Base-by-base conservation (phyloP, 2,797 vertebrate species). In the Acomys russatus region DNA sequence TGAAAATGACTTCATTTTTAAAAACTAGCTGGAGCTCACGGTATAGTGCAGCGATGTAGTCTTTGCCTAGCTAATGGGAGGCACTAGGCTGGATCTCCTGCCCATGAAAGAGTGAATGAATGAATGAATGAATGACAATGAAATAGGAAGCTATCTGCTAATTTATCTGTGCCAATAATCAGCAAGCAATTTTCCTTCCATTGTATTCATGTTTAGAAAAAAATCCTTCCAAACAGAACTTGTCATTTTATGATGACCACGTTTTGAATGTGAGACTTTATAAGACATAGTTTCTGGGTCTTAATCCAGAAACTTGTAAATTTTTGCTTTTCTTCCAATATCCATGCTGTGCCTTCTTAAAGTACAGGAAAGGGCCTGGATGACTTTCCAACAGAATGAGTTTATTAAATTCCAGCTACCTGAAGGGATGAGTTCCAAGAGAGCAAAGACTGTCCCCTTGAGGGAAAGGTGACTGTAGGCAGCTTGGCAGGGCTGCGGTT, bases 191-290 rank as follows among this genome's bases (percentile, higher is more conserved):
- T 93, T 92, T 92, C 76, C 73, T 88, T 71, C 70, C 30, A 15
- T 96, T 85, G 38, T 66, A 56, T n/a, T 92, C 44, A 87, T 51
- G 66, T 87, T 94, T 88, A 33, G 20, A 94, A 94, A 74, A 61
- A 95, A 96, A 61, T 20, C 49, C 7, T 38, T 92, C 79, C 78
- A 28, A 89, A 88, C n/a, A 76, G 64, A 92, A 90, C 18, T 23
- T 88, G 54, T 22, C 49, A 0, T 84, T 94, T 23, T 33, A 11
- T 33, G 64, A 56, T 51, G 74, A 23, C 49, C 74, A 18, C 3
- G 12, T 54, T 93, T 49, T 28, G 20, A 38, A 66, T 76, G 59
- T 23, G 33, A 80, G 22, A 68, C 68, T 93, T 92, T 70, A 78
- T 64, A n/a, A 23, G 17, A 61, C 35, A 10, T 28, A 89, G 56